Evolutionary conservation across 1,140 invertebrate species (phyloP), one percentile per base, ranked within the genome.

Genomic region (Drosophila pandora): DNA sequence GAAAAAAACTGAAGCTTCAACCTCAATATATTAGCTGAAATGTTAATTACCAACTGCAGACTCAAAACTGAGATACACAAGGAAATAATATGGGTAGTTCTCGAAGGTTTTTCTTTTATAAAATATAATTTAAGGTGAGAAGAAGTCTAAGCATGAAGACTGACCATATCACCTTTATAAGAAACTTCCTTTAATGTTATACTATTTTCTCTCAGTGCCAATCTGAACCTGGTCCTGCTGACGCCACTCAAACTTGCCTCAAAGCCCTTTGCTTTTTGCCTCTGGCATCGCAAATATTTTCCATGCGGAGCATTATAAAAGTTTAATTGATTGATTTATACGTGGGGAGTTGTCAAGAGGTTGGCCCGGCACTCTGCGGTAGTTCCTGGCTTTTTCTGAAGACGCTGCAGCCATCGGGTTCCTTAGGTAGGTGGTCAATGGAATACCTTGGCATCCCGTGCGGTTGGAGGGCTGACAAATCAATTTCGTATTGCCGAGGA

Each of bases 301-400:
- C 61, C 77, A 82, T 83, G 76, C 68, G 56, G 61, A 53, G 67
- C 73, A 79, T 82, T 82, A 79, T 87, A 87, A 72, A 83, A 83
- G 81, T 88, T 83, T 88, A 88, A 88, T 88, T 88, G 83, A 88
- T 88, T 88, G 83, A 88, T 88, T 88, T 88, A 88, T 88, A 88
- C 72, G 41, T 59, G 52, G 47, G 57, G 48, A 74, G 80, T 83
- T 83, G 79, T 83, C 75, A 59, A 49, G 30, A 47, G 39, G 23
- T 10, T 61, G 75, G 75, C 41, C 45, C 30, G 39, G 22, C 28
- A 45, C 45, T 62, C 73, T 77, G 74, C 72, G 73, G 73, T 76
- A 43, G 73, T 77, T 62, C 59, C 41, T 43, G n/a, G n/a, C 17
- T 21, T 21, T 21, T 43, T 21, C 5, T 21, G 13, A n/a, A 43